phyloP scores from a whole-genome alignment of 1,140 invertebrate species.

The Drosophila lacertosa region DNA sequence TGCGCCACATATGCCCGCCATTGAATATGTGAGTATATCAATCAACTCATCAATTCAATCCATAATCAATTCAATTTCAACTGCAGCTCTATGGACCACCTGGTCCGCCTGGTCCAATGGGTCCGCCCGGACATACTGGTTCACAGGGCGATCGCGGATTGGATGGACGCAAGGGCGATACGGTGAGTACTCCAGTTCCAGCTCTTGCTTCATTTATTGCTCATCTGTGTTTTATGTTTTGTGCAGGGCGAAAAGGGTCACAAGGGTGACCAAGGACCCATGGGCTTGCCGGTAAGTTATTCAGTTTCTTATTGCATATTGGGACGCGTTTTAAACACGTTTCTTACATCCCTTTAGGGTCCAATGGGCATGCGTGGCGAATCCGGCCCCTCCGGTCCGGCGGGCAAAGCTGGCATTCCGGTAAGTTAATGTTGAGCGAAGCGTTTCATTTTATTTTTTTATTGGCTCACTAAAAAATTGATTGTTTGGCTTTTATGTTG shows the following conservation, averaged over 20 bases:
- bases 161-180: slow-evolving; percentile 94
- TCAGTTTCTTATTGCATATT: slow-evolving; percentile 3
- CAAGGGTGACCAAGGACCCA: slow-evolving; percentile 95
- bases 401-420: slow-evolving; percentile 90
- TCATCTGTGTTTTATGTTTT: neutral
- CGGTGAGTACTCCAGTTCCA: slow-evolving; percentile 85
- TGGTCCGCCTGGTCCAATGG: slow-evolving; percentile 85
- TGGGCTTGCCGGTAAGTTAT: slow-evolving; percentile 96
- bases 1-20: slow-evolving; percentile 81
- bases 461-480: slow-evolving; percentile 25
- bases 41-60: neutral
- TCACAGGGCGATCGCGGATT: slow-evolving; percentile 89
- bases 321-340: slow-evolving; percentile 7
- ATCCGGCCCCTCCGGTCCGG: slow-evolving; percentile 89
- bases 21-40: slow-evolving; percentile 82
- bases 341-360: slow-evolving; percentile 86
- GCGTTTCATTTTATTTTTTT: neutral
- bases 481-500: slow-evolving; percentile 65
- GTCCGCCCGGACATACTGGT: slow-evolving; percentile 94
- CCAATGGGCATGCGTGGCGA: slow-evolving; percentile 95
- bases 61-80: neutral
- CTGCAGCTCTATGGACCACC: slow-evolving; percentile 78
- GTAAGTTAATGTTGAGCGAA: slow-evolving; percentile 86
- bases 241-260: slow-evolving; percentile 94
- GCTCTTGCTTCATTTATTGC: slow-evolving; percentile 65